Base-by-base conservation (phyloP, 2,113 vertebrate genomes). In the Aix galericulata region DNA sequence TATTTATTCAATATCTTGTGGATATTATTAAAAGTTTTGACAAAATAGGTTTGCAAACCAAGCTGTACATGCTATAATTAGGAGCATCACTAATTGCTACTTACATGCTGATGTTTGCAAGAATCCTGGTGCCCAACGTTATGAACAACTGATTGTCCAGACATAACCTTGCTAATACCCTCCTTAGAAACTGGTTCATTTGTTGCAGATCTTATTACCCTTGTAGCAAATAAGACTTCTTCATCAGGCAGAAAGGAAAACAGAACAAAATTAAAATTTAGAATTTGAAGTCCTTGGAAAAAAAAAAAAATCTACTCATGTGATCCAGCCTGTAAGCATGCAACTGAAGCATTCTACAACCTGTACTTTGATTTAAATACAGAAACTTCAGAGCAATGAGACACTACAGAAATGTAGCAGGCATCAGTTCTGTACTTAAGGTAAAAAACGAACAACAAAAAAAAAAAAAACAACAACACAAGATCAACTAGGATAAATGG, bases 191-290 rank as follows among this genome's bases (percentile, higher is more conserved):
- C 7, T 71, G 80, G 46, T 86, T 96, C 95, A 66, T 44, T 75
- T 71, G 93, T 74, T 93, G 96, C 94, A 95, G 98, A 92, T 89
- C 92, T 97, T 89, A 98, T 97, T 80, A 97, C 78, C 81, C 96
- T 98, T 74, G 98, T 98, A 95, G 93, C 84, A 93, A 96, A 97
- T 46, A 98, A 97, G 32, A 86, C 87, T 68, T 97, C 98, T 98
- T 96, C 95, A 77, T 95, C 89, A 91, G 32, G 80, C 59, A 95
- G 20, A 87, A 95, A 83, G 26, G 20, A 90, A 90, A 96, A 94
- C 8, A 96, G 56, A 95, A 89, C 3, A 81, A 75, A 89, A 85
- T 89, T 69, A 79, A 71, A 79, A 79, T 46, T 38, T 17, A 71
- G 67, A 82, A 58, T 59, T 73, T 58, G 31, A 71, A 12, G 11